These are phyloP conservation scores for Rhizoglyphus robini DNA, from an alignment of 1,140 invertebrate species.

Conservation along the genomic window DNA sequence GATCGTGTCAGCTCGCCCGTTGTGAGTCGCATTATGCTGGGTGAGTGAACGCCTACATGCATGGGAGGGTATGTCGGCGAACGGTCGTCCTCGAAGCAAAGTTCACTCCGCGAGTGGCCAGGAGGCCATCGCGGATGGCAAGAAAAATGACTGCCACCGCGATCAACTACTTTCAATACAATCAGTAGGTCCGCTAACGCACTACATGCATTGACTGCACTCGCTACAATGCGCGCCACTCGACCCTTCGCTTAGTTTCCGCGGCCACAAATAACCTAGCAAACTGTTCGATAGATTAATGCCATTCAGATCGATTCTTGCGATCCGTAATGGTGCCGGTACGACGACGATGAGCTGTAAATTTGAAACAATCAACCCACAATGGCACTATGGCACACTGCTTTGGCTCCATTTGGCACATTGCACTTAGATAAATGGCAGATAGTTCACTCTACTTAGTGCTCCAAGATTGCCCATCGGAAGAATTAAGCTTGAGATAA, in stretches of 20 bases:
- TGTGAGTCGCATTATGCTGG: not conserved
- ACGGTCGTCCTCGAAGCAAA: not conserved
- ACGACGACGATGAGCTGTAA: slow-evolving; percentile 11
- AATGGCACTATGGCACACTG: not conserved
- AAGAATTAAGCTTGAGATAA: slow-evolving; percentile 6
- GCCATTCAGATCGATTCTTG: slow-evolving; percentile 9
- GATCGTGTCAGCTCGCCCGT: not conserved
- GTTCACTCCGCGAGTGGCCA: not conserved
- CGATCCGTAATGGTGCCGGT: not conserved
- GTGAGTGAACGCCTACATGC: slow-evolving; percentile 1
- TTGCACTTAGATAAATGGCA: not conserved
- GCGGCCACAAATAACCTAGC: too few relatives aligned
- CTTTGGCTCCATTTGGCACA: not conserved
- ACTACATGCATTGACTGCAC: too few relatives aligned
- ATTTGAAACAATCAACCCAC: slow-evolving; percentile 6
- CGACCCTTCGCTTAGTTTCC: too few relatives aligned
- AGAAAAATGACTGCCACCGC: not conserved
- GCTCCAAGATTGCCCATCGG: not conserved
- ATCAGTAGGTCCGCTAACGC: too few relatives aligned
- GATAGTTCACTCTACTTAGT: not conserved
- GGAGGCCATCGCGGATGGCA: not conserved
- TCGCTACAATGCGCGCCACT: too few relatives aligned
- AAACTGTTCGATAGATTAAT: not conserved
- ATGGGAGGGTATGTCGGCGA: not conserved
- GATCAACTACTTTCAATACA: too few relatives aligned